phyloP scores from a whole-genome alignment of 2,888 invertebrate species.

The Leptogaster cylindrica region DNA sequence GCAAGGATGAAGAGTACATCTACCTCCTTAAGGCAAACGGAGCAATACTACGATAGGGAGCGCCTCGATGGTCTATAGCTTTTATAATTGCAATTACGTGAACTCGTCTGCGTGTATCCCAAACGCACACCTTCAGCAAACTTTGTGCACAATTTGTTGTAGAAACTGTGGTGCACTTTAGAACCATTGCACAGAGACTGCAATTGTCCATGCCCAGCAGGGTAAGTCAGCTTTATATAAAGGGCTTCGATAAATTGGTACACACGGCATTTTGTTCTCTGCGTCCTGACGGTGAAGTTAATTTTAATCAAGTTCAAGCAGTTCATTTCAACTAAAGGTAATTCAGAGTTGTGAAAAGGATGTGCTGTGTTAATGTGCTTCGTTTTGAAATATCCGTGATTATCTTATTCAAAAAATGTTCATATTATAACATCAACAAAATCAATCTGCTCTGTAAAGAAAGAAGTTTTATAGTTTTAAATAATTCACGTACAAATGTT shows the following conservation, averaged over 20 bases:
- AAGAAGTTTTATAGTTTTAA: too few species aligned
- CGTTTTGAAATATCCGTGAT: too few species aligned
- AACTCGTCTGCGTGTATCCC: neutral
- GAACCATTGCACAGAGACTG: conserved; percentile 4
- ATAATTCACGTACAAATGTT: too few species aligned
- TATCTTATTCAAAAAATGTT: too few species aligned
- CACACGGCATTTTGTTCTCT: conserved; percentile 10
- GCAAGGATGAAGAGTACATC: conserved; percentile 14
- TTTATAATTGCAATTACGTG: neutral
- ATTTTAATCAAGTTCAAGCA: neutral
- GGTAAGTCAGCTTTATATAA: conserved; percentile 23
- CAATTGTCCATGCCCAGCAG: too few species aligned
- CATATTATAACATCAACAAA: too few species aligned
- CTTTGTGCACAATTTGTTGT: conserved; percentile 21
- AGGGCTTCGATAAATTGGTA: conserved; percentile 7
- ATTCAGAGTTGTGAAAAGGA: too few species aligned
- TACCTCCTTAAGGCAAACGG: conserved; percentile 2
- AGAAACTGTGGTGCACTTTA: conserved; percentile 21
- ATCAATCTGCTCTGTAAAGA: too few species aligned
- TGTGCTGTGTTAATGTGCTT: too few species aligned
- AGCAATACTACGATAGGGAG: conserved; percentile 9
- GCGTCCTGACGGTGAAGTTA: conserved; percentile 12
- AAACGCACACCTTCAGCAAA: neutral
- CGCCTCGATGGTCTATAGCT: conserved; percentile 1
- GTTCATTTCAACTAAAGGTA: conserved; percentile 4